Evolutionary conservation across 2,888 invertebrate species (phyloP), one percentile per base, ranked within the genome.

Genomic region (Trimorus sp.): DNA sequence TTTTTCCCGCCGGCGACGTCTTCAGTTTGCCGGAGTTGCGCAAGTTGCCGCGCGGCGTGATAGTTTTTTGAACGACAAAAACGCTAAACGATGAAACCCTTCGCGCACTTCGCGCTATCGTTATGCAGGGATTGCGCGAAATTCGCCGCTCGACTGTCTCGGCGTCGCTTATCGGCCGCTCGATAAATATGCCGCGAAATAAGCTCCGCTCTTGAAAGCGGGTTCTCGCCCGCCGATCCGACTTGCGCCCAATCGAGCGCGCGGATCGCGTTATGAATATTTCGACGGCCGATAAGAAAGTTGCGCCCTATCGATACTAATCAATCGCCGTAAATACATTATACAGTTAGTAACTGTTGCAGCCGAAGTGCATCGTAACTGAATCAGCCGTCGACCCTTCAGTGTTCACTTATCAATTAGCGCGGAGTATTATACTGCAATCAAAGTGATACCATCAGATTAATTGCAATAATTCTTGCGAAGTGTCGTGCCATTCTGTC

Each of bases 311-410:
- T 54, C 51, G 14, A 62, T 62, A 38, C 48, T 4, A 16, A 62
- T 62, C 75, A 62, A 68, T 76, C 38, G 51, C 62, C 40, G 62
- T 76, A 76, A 77, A 63, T 62, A 62, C 56, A 53, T 77, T 70
- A 70, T 26, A 63, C 51, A 51, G 69, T 63, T 49, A 45, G 49
- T 36, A 63, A 54, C 60, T 37, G 68, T 70, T 70, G 51, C 58
- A 77, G 37, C 58, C 45, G 15, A 3, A 26, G 26, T 53, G 38
- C 51, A 51, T 60, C 63, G 49, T 63, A 70, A 69, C 69, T 62
- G 48, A 76, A 77, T 69, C 60, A 59, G 49, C 58, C 70, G 42
- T 65, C 65, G 66, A 71, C 66, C 58, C 77, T 69, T 70, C 58
- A 26, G 11, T 42, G 62, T 56, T 65, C 70, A 48, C 38, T 77